A percentile compares a stretch with the other conserved stretches of the same genome.
Evolutionary conservation across 2,797 vertebrate genomes (phyloP).

Genomic region (Cygnus olor): DNA sequence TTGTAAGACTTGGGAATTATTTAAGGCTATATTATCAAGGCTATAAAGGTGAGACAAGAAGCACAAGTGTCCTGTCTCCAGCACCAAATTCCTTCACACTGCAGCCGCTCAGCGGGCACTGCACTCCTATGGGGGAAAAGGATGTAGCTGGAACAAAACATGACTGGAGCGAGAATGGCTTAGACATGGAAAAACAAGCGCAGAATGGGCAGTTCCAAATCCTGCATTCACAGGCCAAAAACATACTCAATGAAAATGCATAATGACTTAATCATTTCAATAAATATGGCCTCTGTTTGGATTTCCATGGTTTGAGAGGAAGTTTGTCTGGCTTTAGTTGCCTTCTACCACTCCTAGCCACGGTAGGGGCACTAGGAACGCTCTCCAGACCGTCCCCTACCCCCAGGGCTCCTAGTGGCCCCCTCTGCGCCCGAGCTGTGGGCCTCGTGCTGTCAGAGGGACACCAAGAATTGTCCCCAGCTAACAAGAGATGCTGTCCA

Average conservation of each 20-base stretch:
- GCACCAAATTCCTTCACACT: background rate
- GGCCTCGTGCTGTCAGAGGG: rapidly evolving
- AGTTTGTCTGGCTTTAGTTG: background rate
- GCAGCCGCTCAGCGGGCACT: background rate
- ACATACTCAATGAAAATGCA: constrained; percentile 26
- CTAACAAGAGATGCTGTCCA: background rate
- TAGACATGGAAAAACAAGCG: constrained; percentile 9
- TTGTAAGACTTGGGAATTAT: background rate
- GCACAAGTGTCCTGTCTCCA: background rate
- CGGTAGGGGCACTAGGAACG: background rate
- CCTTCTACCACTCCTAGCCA: background rate
- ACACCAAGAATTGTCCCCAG: rapidly evolving
- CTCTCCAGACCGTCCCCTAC: rapidly evolving
- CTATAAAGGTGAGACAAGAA: background rate
- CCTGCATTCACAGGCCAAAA: constrained; percentile 2
- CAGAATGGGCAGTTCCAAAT: constrained; percentile 51
- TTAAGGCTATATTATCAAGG: background rate
- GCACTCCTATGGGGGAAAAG: background rate
- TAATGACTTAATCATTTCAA: constrained; percentile 32
- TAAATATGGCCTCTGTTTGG: constrained; percentile 56
- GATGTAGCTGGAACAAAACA: constrained; percentile 38
- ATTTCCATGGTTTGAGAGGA: background rate
- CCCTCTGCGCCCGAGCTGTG: rapidly evolving
- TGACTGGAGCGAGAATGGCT: background rate
- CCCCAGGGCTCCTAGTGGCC: background rate